phyloP scores from a whole-genome alignment of 2,113 vertebrate genomes.

The Serilophus lunatus region DNA sequence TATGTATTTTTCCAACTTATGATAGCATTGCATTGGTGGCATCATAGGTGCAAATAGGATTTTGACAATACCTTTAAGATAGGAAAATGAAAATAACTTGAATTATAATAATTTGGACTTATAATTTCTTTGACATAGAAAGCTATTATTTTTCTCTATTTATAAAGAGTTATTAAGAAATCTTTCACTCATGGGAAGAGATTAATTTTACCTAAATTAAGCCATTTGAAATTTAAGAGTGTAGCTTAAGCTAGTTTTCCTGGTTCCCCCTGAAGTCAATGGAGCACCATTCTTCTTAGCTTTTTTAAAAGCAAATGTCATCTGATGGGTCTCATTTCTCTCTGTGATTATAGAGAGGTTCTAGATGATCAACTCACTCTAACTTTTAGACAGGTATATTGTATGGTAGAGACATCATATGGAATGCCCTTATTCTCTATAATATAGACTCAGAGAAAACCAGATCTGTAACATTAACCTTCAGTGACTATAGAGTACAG shows the following conservation, averaged over 20 bases:
- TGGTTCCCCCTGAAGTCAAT: neutral
- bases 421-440: neutral
- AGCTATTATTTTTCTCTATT: neutral
- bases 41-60: neutral
- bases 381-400: neutral
- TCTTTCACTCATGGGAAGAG: neutral
- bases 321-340: neutral
- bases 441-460: neutral
- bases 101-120: neutral
- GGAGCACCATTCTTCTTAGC: neutral
- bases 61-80: neutral
- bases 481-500: neutral
- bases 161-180: neutral
- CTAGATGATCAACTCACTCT: neutral
- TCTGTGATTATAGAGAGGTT: neutral
- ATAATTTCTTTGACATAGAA: neutral
- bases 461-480: neutral
- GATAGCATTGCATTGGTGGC: neutral
- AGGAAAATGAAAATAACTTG: neutral
- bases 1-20: neutral
- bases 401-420: neutral
- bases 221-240: neutral
- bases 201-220: neutral
- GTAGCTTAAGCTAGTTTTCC: neutral
- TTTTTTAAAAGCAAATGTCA: neutral